Percentiles rank a stretch among this genome's conserved stretches.
Evolutionary conservation across 2,113 vertebrate genomes (phyloP).

Genomic region (Eleginops maclovinus): DNA sequence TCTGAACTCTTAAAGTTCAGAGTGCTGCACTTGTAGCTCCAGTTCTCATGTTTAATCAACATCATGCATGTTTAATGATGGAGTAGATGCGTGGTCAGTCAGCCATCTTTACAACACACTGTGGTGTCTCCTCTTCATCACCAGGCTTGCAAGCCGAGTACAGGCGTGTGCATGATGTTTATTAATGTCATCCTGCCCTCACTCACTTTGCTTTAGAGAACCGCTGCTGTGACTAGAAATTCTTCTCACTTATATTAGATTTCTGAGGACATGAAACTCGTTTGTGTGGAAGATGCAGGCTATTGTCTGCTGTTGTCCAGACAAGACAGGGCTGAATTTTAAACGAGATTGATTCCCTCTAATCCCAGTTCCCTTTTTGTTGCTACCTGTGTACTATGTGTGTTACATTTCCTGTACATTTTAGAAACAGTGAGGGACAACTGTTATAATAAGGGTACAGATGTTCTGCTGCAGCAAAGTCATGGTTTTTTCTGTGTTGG

Average conservation of each 20-base stretch:
- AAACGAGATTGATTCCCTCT: slow-evolving; percentile 7
- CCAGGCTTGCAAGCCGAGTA: background rate
- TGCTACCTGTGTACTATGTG: background rate
- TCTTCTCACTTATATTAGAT: slow-evolving; percentile 51
- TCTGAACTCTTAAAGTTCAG: background rate
- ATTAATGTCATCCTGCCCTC: background rate
- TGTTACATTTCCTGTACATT: background rate
- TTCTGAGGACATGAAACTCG: slow-evolving; percentile 55
- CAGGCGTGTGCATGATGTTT: slow-evolving; percentile 1
- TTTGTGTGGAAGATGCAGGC: slow-evolving; percentile 8
- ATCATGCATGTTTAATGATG: slow-evolving; percentile 14
- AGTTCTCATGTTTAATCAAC: slow-evolving; percentile 13
- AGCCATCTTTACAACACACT: background rate
- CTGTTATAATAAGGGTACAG: background rate
- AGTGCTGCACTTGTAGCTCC: slow-evolving; percentile 24
- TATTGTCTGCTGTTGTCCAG: slow-evolving; percentile 22
- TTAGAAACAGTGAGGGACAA: background rate
- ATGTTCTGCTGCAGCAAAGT: background rate
- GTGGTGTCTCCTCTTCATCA: background rate
- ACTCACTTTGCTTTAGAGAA: slow-evolving; percentile 30
- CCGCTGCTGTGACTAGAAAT: slow-evolving; percentile 50
- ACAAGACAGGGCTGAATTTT: background rate
- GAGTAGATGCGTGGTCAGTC: background rate
- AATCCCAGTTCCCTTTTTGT: background rate
- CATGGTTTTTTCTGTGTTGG: background rate